Conservation (phyloP, 1,140 invertebrate genomes). For the Mactra quadrangularis region DNA sequence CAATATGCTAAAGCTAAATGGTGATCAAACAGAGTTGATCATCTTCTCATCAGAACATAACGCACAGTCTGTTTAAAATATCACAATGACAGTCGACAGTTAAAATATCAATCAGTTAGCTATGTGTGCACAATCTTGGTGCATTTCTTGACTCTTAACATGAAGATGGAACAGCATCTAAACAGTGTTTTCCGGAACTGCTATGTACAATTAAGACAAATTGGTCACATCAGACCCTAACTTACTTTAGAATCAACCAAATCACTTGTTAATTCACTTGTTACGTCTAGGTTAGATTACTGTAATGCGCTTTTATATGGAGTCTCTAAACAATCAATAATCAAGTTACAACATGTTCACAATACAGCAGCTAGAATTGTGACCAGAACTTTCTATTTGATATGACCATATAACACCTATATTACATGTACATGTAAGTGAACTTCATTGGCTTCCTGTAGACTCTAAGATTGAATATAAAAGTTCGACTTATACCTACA, state of each 20-base stretch:
- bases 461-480: no score
- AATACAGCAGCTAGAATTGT: no score
- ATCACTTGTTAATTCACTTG: no score
- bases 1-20: slow-evolving; percentile 50
- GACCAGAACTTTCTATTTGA: no score
- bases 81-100: slow-evolving; percentile 25
- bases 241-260: slow-evolving; percentile 36
- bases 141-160: slow-evolving; percentile 26
- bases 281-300: slow-evolving; percentile 52
- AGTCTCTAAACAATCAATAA: no score
- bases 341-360: no score
- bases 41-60: slow-evolving; percentile 44
- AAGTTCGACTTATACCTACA: no score
- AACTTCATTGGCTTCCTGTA: no score
- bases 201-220: slow-evolving; percentile 48
- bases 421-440: no score
- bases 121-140: slow-evolving; percentile 41
- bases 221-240: slow-evolving; percentile 43
- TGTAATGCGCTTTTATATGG: no score
- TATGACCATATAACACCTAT: no score
- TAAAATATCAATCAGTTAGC: slow-evolving; percentile 23
- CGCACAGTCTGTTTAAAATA: slow-evolving; percentile 7
- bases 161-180: slow-evolving; percentile 51
- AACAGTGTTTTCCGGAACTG: slow-evolving; percentile 24
- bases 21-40: no score